Base-by-base conservation (phyloP, 2,888 invertebrate species). In the Prosapia bicincta region DNA sequence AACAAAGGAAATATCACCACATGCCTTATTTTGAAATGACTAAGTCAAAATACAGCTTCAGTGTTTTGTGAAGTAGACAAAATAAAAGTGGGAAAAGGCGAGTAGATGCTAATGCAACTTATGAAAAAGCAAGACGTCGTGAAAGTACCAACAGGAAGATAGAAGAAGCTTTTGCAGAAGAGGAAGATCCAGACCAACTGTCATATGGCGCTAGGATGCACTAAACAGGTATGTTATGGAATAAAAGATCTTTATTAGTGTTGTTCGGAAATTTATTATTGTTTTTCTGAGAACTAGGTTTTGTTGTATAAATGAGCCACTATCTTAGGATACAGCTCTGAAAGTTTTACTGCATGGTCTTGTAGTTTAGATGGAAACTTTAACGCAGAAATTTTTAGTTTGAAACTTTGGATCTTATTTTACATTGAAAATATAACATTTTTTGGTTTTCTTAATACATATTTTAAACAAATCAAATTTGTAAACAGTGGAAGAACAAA, bases 181-280 rank as follows among this genome's bases (percentile, higher is more conserved):
- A 71, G 3, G 71, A 71, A 71, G 54, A 71, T n/a, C 71, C 71
- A 71, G 54, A 71, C 54, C 71, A 71, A 26, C 71, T 54, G 24
- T 38, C 71, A 24, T 23, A 71, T 54, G 38, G 71, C n/a, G 71
- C 71, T 71, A 54, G 43, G 54, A 71, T 71, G 54, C 71, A 43
- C 43, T 43, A 70, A 71, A 38, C 38, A 38, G 30, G 3, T 69
- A 5, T 26, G 69, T 69, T 3, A 26, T 69, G 24, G 13, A 69
- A 20, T 13, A 32, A 13, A 23, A 3, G 30, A 23, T 28, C 69
- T 26, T 69, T n/a, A 30, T 38, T 38, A 6, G n/a, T n/a, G n/a
- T n/a, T n/a, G n/a, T n/a, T n/a, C n/a, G n/a, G n/a, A n/a, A n/a
- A n/a, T n/a, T n/a, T n/a, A n/a, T n/a, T n/a, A n/a, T 2, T 7